phyloP scores from a whole-genome alignment of 2,888 invertebrate genomes.

The Amphiduros pacificus region DNA sequence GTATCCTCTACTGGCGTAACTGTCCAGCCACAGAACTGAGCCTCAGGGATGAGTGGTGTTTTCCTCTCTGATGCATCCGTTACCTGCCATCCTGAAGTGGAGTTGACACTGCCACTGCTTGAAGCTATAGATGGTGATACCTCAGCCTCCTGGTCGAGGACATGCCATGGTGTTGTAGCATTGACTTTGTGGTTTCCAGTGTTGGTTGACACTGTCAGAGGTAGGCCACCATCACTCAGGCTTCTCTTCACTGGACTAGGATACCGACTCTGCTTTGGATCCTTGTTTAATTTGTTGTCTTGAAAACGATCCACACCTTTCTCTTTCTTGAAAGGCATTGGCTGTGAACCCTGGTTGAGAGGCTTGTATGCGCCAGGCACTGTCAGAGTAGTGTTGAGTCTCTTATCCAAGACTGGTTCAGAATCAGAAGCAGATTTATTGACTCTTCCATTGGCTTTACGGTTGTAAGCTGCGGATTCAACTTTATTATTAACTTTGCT shows the following conservation, averaged over 20 bases:
- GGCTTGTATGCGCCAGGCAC: slow-evolving; percentile 38
- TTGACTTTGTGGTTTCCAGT: slow-evolving; percentile 33
- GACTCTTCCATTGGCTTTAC: background rate
- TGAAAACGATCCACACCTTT: background rate
- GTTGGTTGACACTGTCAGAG: background rate
- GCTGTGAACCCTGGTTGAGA: slow-evolving; percentile 9
- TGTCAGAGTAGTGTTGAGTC: slow-evolving; percentile 45
- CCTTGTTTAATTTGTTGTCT: background rate
- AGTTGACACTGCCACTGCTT: slow-evolving; percentile 53
- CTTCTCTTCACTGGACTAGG: slow-evolving; percentile 11
- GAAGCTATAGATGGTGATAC: slow-evolving; percentile 51
- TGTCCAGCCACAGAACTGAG: slow-evolving; percentile 36
- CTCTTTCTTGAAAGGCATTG: background rate
- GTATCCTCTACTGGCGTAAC: slow-evolving; percentile 24
- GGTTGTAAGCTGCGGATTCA: too few relatives aligned
- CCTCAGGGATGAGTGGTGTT: slow-evolving; percentile 27
- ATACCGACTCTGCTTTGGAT: background rate
- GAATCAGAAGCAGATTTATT: too few relatives aligned
- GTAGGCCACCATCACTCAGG: slow-evolving; percentile 2
- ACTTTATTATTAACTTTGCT: background rate
- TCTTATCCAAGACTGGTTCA: slow-evolving; percentile 38
- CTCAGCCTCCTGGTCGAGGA: slow-evolving; percentile 42
- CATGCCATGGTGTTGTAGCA: slow-evolving; percentile 51
- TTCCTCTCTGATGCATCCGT: slow-evolving; percentile 30
- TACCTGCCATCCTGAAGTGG: slow-evolving; percentile 57